phyloP scores from a whole-genome alignment of 53 echinoderm and acorn worm species.

The Echinarachnius parma region DNA sequence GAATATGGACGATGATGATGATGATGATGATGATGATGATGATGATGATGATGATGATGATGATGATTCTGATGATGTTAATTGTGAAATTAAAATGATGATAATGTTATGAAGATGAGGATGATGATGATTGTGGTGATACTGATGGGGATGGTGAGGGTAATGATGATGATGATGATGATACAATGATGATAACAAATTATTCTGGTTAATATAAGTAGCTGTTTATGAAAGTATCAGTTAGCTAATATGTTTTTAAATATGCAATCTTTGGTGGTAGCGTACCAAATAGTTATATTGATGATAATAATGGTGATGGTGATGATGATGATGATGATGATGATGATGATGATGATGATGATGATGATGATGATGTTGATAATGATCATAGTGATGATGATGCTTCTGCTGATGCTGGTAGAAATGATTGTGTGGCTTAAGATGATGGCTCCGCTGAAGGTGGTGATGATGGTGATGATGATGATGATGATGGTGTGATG shows the following conservation, averaged over 20 bases:
- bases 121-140: constrained; percentile 4
- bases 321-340: constrained; percentile 9
- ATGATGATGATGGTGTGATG: background rate
- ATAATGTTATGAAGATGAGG: constrained; percentile 4
- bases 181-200: too few species aligned
- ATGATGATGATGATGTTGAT: background rate
- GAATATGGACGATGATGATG: background rate
- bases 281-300: background rate
- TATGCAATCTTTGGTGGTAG: too few species aligned
- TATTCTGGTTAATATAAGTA: too few species aligned
- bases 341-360: constrained; percentile 6
- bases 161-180: constrained; percentile 1
- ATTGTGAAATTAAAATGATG: too few species aligned
- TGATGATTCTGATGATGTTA: background rate
- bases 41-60: background rate
- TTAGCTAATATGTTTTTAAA: too few species aligned
- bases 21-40: background rate
- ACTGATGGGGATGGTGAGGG: background rate
- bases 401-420: background rate
- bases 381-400: background rate
- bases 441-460: background rate
- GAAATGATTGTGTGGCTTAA: background rate
- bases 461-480: background rate
- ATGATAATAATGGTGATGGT: background rate
- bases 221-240: too few species aligned